A percentile compares a stretch with the other conserved stretches of the same genome.
These are phyloP conservation scores for Florisuga fusca DNA, from an alignment of 2,797 vertebrate species.

Conservation along the genomic window DNA sequence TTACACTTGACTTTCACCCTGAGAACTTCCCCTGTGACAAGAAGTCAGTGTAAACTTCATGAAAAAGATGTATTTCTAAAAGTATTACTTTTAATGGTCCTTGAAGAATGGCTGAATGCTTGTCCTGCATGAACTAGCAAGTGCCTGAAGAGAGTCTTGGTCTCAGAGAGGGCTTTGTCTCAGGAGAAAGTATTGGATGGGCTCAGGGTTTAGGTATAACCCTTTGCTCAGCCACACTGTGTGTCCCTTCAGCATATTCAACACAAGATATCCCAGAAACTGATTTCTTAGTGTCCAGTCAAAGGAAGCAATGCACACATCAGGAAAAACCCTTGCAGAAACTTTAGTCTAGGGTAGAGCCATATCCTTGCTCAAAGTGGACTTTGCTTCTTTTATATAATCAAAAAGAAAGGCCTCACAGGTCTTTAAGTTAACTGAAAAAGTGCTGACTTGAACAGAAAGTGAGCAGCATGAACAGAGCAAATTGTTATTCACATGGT, in stretches of 20 bases:
- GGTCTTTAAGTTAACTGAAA: neutral
- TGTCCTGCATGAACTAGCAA: neutral
- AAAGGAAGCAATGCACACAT: neutral
- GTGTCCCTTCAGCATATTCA: neutral
- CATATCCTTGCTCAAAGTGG: neutral
- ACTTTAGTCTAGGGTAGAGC: neutral
- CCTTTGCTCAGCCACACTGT: neutral
- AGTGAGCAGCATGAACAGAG: neutral
- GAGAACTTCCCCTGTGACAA: neutral
- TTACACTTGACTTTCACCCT: neutral
- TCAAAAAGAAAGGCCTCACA: neutral
- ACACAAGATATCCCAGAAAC: neutral
- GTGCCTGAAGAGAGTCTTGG: neutral
- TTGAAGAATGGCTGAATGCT: neutral
- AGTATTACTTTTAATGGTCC: neutral
- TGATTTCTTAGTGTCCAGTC: neutral
- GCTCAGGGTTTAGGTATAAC: neutral
- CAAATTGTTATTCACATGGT: neutral
- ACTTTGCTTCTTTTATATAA: neutral
- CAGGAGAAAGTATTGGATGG: neutral
- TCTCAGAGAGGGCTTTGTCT: slow-evolving; percentile 1
- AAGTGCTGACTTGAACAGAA: neutral
- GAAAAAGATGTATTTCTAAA: neutral
- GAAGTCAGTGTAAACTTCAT: neutral
- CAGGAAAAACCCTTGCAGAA: neutral